phyloP scores from a whole-genome alignment of 2,888 invertebrate species.

The Lasioglossum villosulum region DNA sequence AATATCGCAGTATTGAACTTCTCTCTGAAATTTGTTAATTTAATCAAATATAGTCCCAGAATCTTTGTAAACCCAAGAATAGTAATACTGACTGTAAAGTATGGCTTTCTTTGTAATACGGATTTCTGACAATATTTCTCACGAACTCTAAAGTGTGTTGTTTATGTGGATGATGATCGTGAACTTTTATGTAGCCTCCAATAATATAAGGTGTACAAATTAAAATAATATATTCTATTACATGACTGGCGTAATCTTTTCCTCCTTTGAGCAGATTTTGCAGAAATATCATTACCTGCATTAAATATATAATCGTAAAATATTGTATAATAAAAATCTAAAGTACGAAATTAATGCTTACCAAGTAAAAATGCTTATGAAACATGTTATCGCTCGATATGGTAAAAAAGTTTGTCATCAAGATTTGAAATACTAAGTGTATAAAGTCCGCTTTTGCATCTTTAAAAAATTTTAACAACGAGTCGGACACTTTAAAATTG shows the following conservation, averaged over 20 bases:
- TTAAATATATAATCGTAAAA: slow-evolving; percentile 1
- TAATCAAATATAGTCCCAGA: slow-evolving; percentile 17
- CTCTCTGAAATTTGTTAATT: slow-evolving; percentile 70
- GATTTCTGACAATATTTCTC: slow-evolving; percentile 70
- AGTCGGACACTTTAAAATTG: slow-evolving; percentile 75
- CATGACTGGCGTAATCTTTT: slow-evolving; percentile 68
- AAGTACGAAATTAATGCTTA: slow-evolving; percentile 58
- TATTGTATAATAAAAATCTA: not conserved
- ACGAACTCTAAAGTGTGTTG: slow-evolving; percentile 78
- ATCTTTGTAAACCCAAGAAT: slow-evolving; percentile 19
- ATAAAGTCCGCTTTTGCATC: slow-evolving; percentile 74
- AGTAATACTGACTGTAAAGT: slow-evolving; percentile 69
- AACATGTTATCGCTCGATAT: slow-evolving; percentile 75
- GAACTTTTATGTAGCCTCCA: slow-evolving; percentile 79
- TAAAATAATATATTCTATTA: slow-evolving; percentile 74
- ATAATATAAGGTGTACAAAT: slow-evolving; percentile 74
- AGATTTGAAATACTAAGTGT: slow-evolving; percentile 74
- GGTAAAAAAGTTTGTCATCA: slow-evolving; percentile 76
- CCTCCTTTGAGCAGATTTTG: slow-evolving; percentile 74
- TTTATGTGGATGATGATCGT: slow-evolving; percentile 80
- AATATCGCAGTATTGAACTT: slow-evolving; percentile 70
- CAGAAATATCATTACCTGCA: slow-evolving; percentile 78
- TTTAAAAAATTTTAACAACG: slow-evolving; percentile 77
- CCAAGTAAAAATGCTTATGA: slow-evolving; percentile 80
- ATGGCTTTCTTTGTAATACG: slow-evolving; percentile 73